Conservation (phyloP, 2,797 vertebrate genomes). For the Chelmon rostratus region DNA sequence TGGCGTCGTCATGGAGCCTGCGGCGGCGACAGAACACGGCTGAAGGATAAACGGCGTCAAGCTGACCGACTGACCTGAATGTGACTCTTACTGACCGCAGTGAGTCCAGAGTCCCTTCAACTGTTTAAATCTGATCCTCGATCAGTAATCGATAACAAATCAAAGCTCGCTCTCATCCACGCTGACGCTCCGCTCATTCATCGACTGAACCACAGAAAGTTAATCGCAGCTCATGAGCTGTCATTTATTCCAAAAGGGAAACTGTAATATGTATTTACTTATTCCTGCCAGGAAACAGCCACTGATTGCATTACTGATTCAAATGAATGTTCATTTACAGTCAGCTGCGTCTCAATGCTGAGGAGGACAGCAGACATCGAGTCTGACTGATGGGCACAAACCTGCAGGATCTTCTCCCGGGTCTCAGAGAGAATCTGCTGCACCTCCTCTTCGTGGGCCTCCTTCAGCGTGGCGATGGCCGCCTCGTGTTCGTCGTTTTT, state of each 20-base stretch:
- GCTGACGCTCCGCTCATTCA: too few species aligned
- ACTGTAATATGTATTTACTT: slow-evolving; percentile 2
- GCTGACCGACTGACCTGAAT: neutral
- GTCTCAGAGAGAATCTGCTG: slow-evolving; percentile 98
- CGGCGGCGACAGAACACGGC: neutral
- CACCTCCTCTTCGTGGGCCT: slow-evolving; percentile 98
- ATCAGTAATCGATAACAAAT: neutral
- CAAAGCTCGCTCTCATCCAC: neutral
- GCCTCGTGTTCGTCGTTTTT: slow-evolving; percentile 99
- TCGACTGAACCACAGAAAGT: neutral
- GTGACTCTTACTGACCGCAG: neutral
- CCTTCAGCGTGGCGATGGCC: slow-evolving; percentile 95
- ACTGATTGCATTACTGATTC: slow-evolving; percentile 29
- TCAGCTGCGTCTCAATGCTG: neutral
- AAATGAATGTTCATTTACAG: slow-evolving; percentile 11
- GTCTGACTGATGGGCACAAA: slow-evolving; percentile 26
- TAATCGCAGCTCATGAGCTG: slow-evolving; percentile 7
- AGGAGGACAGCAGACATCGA: neutral
- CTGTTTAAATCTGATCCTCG: neutral
- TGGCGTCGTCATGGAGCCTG: neutral
- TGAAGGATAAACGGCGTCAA: neutral
- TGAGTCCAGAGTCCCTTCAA: neutral
- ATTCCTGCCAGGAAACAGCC: slow-evolving; percentile 18
- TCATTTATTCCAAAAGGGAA: slow-evolving; percentile 13
- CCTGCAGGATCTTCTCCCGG: slow-evolving; percentile 93